Evolutionary conservation across 2,113 vertebrate genomes (phyloP).

Genomic region (Daubentonia madagascariensis): DNA sequence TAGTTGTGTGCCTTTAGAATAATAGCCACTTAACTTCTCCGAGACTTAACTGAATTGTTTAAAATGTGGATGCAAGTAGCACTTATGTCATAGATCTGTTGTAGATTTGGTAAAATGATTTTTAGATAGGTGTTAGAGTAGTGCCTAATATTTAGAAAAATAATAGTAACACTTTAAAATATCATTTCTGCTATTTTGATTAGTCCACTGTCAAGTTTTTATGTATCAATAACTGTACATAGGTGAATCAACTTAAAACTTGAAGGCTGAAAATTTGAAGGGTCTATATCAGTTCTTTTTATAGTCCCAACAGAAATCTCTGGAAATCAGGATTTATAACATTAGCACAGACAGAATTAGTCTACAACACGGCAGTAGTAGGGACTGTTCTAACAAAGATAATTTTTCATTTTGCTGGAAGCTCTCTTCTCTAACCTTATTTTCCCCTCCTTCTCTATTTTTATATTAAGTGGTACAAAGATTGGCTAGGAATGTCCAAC

Average conservation of each 20-base stretch:
- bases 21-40: background rate
- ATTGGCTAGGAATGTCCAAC: slow-evolving; percentile 14
- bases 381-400: background rate
- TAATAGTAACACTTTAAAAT: background rate
- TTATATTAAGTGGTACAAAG: background rate
- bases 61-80: background rate
- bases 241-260: background rate
- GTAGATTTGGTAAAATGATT: background rate
- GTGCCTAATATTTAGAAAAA: background rate
- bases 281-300: background rate
- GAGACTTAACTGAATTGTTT: background rate
- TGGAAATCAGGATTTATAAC: background rate
- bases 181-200: background rate
- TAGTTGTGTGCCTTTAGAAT: background rate
- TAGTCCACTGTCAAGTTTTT: background rate
- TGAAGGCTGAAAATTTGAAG: background rate
- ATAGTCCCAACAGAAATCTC: background rate
- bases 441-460: background rate
- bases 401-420: slow-evolving; percentile 13
- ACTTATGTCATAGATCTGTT: background rate
- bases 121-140: background rate
- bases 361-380: background rate
- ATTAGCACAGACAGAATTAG: background rate
- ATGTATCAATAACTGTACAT: background rate
- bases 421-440: background rate